These are phyloP conservation scores for Lochmaea capreae DNA, from an alignment of 2,888 invertebrate species.

Conservation along the genomic window DNA sequence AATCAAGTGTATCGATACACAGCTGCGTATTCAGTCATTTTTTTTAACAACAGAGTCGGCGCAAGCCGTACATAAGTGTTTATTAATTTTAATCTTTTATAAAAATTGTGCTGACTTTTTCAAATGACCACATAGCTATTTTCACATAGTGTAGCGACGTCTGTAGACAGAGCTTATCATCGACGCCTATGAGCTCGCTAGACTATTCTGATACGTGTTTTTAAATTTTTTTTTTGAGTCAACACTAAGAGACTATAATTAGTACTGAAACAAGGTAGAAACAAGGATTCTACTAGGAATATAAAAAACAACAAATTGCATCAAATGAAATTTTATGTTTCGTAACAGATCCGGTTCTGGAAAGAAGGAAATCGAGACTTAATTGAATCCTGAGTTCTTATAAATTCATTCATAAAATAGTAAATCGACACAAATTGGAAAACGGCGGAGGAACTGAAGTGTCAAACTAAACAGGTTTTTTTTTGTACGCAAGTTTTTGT, in stretches of 20 bases:
- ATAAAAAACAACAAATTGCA: too few relatives aligned
- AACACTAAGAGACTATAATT: too few relatives aligned
- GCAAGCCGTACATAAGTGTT: neutral
- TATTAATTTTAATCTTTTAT: too few relatives aligned
- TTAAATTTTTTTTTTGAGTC: too few relatives aligned
- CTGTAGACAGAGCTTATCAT: too few relatives aligned
- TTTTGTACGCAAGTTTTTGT: neutral
- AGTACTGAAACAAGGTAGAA: too few relatives aligned
- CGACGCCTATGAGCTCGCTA: too few relatives aligned
- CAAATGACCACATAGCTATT: too few relatives aligned
- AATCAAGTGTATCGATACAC: constrained; percentile 42
- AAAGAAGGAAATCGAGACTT: constrained; percentile 1
- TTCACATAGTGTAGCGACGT: too few relatives aligned
- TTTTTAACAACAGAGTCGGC: constrained; percentile 8
- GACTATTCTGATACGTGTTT: too few relatives aligned
- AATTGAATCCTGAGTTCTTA: constrained; percentile 22
- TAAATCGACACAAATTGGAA: constrained; percentile 22
- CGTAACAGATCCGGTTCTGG: constrained; percentile 2
- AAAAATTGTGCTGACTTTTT: neutral
- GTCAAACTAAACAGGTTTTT: constrained; percentile 7
- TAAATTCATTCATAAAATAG: constrained; percentile 31
- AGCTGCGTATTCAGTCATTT: constrained; percentile 30
- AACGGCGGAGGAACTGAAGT: constrained; percentile 15
- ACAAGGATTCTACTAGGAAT: too few relatives aligned
- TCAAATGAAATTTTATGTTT: neutral